Percentiles rank a stretch among this genome's conserved stretches.
Evolutionary conservation across 2,888 invertebrate species (phyloP).

Genomic region (Aphrophora alni): DNA sequence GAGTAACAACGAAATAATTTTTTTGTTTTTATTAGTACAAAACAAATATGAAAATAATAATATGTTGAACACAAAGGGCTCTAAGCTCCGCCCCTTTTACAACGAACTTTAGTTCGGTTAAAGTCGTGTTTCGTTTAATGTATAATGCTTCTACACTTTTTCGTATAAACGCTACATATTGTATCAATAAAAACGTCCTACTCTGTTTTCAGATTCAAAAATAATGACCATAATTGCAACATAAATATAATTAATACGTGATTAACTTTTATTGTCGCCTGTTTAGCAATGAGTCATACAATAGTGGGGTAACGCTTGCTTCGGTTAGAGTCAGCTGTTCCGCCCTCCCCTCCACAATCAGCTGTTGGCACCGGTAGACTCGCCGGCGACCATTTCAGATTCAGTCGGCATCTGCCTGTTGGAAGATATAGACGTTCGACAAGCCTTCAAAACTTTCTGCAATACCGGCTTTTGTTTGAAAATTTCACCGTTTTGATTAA

Average conservation of each 20-base stretch:
- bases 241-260: neutral
- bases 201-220: neutral
- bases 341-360: conserved; percentile 32
- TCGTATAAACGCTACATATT: too few species aligned
- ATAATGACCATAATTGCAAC: neutral
- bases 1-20: too few species aligned
- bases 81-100: neutral
- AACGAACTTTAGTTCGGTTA: neutral
- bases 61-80: neutral
- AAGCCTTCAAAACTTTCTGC: neutral
- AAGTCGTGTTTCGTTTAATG: neutral
- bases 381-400: conserved; percentile 23
- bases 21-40: too few species aligned
- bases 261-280: neutral
- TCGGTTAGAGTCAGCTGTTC: conserved; percentile 21
- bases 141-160: neutral
- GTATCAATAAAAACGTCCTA: too few species aligned
- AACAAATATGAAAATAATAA: too few species aligned
- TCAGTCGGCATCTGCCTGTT: conserved; percentile 34
- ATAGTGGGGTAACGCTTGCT: conserved; percentile 2
- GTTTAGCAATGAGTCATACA: neutral
- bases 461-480: neutral
- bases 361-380: conserved; percentile 33
- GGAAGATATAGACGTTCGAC: neutral
- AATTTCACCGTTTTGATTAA: neutral